Conservation (phyloP, 53 echinoderm and acorn worm genomes). For the Temnopleurus reevesii region DNA sequence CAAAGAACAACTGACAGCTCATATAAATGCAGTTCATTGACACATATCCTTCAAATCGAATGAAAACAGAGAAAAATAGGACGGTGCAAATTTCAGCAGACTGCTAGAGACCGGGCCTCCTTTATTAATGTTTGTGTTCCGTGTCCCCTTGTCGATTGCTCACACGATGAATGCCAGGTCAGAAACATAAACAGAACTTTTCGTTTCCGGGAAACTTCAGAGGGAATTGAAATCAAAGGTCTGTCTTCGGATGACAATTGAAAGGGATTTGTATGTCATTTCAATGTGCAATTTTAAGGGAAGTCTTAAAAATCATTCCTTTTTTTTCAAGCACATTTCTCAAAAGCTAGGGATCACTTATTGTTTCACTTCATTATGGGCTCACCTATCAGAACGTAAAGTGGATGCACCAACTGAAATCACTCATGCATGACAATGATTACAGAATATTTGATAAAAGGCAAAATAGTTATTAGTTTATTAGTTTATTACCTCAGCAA, state of each 20-base stretch:
- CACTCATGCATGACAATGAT: too few species aligned
- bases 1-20: too few species aligned
- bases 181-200: constrained; percentile 36
- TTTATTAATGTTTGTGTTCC: not conserved
- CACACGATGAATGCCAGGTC: constrained; percentile 4
- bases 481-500: too few species aligned
- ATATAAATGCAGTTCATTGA: constrained; percentile 26
- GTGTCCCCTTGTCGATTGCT: constrained; percentile 14
- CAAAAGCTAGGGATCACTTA: too few species aligned
- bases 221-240: not conserved
- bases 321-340: too few species aligned
- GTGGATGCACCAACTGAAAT: too few species aligned
- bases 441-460: too few species aligned
- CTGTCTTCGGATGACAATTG: not conserved
- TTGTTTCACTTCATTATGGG: too few species aligned
- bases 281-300: too few species aligned
- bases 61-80: not conserved
- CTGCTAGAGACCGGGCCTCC: constrained; percentile 9
- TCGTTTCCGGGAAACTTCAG: not conserved
- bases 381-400: too few species aligned
- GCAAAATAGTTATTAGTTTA: too few species aligned
- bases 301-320: not conserved
- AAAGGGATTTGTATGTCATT: too few species aligned
- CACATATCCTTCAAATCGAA: not conserved
- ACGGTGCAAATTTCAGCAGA: not conserved